Conservation (phyloP, 2,113 vertebrate genomes). For the Trematocara variabile region DNA sequence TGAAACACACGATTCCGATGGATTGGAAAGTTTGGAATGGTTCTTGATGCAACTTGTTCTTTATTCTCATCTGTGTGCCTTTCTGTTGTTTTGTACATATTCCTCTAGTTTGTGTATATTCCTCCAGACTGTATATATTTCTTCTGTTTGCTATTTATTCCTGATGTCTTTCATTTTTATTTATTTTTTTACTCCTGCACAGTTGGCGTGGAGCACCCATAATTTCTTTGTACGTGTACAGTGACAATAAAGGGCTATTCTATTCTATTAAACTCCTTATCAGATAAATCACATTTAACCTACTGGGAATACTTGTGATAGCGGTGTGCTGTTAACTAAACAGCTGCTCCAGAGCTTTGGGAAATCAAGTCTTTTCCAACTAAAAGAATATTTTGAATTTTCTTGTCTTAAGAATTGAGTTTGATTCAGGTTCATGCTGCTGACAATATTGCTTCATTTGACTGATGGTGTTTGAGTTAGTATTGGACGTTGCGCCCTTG, state of each 20-base stretch:
- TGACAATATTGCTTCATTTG: background rate
- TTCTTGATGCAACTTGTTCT: background rate
- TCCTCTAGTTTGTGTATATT: background rate
- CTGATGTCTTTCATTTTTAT: background rate
- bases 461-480: background rate
- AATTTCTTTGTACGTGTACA: background rate
- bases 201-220: background rate
- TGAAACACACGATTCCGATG: background rate
- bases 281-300: background rate
- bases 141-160: background rate
- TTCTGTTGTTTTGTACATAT: background rate
- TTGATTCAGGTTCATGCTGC: background rate
- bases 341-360: background rate
- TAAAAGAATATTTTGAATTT: background rate
- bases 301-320: background rate
- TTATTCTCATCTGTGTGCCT: background rate
- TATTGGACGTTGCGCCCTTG: background rate
- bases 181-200: background rate
- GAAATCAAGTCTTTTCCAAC: background rate
- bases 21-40: background rate
- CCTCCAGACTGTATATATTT: background rate
- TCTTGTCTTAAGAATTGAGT: background rate
- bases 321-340: background rate
- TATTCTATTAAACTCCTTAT: background rate
- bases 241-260: background rate